phyloP scores from a whole-genome alignment of 2,888 invertebrate species.

The Stegana nigrithorax region DNA sequence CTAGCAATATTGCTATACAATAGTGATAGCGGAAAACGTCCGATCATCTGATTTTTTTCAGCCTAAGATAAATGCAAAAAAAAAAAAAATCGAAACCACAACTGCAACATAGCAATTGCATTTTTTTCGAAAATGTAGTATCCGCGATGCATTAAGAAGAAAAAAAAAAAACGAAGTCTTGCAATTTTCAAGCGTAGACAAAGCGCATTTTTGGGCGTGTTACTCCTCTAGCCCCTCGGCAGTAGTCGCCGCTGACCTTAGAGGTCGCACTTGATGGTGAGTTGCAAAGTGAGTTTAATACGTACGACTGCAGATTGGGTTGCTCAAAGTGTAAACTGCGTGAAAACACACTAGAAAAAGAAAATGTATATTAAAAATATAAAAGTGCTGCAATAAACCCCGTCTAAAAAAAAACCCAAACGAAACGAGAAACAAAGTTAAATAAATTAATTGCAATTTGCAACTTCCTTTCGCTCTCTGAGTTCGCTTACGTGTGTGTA shows the following conservation, averaged over 20 bases:
- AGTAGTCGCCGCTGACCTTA: background rate
- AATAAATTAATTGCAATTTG: conserved; percentile 29
- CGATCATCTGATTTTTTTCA: too few relatives aligned
- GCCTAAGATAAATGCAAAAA: too few relatives aligned
- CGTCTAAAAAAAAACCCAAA: conserved; percentile 18
- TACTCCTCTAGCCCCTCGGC: conserved; percentile 24
- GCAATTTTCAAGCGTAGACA: conserved; percentile 36
- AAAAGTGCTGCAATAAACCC: background rate
- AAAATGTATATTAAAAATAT: conserved; percentile 16
- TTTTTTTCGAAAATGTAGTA: conserved; percentile 12
- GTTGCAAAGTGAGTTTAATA: too few relatives aligned
- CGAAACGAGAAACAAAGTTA: conserved; percentile 20
- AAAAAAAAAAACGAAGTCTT: background rate
- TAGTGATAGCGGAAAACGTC: too few relatives aligned
- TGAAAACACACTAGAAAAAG: too few relatives aligned
- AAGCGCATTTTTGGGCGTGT: conserved; percentile 63
- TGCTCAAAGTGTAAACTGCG: too few relatives aligned
- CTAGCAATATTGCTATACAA: too few relatives aligned
- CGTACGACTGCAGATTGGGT: too few relatives aligned
- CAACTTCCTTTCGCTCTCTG: conserved; percentile 40
- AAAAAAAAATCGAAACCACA: background rate
- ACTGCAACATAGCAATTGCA: background rate
- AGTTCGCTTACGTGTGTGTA: background rate
- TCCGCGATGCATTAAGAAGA: background rate
- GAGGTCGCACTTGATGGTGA: too few relatives aligned